phyloP scores from a whole-genome alignment of 2,113 vertebrate genomes.

The Todiramphus saurophagus region DNA sequence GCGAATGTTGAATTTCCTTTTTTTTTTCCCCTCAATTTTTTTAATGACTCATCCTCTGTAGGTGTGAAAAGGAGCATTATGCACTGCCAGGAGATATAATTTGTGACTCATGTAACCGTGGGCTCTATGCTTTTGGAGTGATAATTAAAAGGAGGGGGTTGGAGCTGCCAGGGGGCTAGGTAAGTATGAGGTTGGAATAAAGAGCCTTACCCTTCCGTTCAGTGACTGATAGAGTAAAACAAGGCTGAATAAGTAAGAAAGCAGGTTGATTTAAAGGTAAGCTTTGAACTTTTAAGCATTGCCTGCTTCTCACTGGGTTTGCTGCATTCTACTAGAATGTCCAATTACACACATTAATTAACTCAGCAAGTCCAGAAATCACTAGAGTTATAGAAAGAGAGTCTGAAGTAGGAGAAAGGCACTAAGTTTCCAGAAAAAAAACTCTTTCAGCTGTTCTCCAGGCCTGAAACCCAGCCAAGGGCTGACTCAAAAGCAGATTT shows the following conservation, averaged over 20 bases:
- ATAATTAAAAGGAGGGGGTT: slow-evolving; percentile 59
- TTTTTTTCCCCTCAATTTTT: neutral
- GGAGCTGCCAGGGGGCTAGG: neutral
- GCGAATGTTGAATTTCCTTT: neutral
- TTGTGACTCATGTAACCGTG: slow-evolving; percentile 52
- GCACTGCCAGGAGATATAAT: slow-evolving; percentile 42
- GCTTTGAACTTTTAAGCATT: neutral
- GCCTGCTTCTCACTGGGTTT: neutral
- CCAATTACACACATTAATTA: neutral
- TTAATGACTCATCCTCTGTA: slow-evolving; percentile 48
- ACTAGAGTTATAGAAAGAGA: neutral
- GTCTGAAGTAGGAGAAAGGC: neutral
- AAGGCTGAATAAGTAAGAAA: neutral
- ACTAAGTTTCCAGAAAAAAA: neutral
- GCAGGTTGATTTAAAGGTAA: neutral
- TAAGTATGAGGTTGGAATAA: slow-evolving; percentile 12
- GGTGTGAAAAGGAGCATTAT: slow-evolving; percentile 52
- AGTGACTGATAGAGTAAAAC: neutral
- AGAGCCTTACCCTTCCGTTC: neutral
- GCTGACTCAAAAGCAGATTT: neutral
- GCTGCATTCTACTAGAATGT: neutral
- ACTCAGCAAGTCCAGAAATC: neutral
- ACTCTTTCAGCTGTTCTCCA: neutral
- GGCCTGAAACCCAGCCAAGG: neutral
- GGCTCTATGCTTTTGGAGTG: slow-evolving; percentile 17